A percentile compares a stretch with the other conserved stretches of the same genome.
phyloP scores from a whole-genome alignment of 2,888 invertebrate species.

The Thecophora atra region DNA sequence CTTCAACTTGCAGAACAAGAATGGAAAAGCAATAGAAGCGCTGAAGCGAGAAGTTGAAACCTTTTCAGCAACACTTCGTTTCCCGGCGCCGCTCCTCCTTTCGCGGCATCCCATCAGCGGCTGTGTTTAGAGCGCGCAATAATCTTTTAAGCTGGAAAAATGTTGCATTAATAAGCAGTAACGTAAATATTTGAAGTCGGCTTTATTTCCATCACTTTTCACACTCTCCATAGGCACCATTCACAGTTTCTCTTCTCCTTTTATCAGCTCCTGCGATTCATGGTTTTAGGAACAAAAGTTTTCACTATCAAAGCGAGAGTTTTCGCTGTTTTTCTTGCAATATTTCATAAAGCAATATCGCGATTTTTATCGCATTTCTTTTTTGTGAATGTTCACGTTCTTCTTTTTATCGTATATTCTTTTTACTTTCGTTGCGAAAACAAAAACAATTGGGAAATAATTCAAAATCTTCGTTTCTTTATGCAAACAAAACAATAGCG shows the following conservation, averaged over 20 bases:
- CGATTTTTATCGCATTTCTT: not conserved
- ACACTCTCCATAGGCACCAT: not conserved
- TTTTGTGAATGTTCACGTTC: conserved; percentile 4
- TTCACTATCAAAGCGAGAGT: not conserved
- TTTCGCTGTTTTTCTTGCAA: not conserved
- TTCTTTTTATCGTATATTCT: not conserved
- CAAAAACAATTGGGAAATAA: not conserved
- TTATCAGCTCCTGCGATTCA: not conserved
- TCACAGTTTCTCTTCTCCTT: not conserved
- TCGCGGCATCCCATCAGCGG: not conserved
- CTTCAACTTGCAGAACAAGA: not conserved
- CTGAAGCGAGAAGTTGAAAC: conserved; percentile 4
- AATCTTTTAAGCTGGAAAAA: conserved; percentile 38
- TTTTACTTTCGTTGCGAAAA: not conserved
- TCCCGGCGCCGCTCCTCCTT: not conserved
- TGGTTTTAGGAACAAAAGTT: not conserved
- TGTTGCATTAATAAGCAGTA: conserved; percentile 35
- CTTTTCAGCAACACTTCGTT: conserved; percentile 10
- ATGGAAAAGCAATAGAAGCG: conserved; percentile 4
- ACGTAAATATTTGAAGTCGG: conserved; percentile 36
- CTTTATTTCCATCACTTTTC: conserved; percentile 15
- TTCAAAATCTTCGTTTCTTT: not conserved
- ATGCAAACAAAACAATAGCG: not conserved
- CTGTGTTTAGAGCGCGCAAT: conserved; percentile 23
- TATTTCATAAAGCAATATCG: conserved; percentile 4